Evolutionary conservation across 1,140 invertebrate genomes (phyloP), one percentile per base, ranked within the genome.

Genomic region (Patella vulgata): DNA sequence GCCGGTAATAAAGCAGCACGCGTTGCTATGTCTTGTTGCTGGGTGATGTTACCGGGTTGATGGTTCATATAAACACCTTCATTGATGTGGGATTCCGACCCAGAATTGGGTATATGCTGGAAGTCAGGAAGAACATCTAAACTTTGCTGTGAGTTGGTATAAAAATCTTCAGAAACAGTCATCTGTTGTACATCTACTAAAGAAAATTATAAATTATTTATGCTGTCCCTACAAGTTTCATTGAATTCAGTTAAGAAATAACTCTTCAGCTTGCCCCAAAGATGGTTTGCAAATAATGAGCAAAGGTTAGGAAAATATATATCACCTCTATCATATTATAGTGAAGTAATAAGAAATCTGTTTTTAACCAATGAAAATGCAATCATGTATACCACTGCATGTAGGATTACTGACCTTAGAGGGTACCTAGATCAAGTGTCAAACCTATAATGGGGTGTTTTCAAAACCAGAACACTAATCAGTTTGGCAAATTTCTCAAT

Each of bases 1-100:
- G 92, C 92, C 0, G 95, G 95, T 19, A 96, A 82, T 62, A 95
- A 86, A 8, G 91, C 90, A 68, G 89, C 87, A 28, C 75, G 59
- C 21, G 61, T 69, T 19, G 64, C 55, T 27, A 68, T 69, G 25
- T 75, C 70, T 12, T 55, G 43, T 8, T 59, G 63, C 4, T 63
- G 63, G 14, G 60, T 59, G 47, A 63, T 43, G 17, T 63, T 42
- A 19, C 54, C 43, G n/a, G 65, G 39, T 17, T 68, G 56, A 44
- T 48, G 53, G 21, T 46, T 55, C 14, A 28, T 54, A 48, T 63
- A 61, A 31, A 64, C 31, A 30, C 54, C 55, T 23, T 57, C 63
- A 54, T 51, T 43, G 21, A 60, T 43, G 1, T 40, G 33, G 8
- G 47, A 11, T 30, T 63, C 60, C n/a, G 50, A 55, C 48, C 59